Evolutionary conservation across 2,888 invertebrate species (phyloP).

Genomic region (Pseudolycoriella hygida): DNA sequence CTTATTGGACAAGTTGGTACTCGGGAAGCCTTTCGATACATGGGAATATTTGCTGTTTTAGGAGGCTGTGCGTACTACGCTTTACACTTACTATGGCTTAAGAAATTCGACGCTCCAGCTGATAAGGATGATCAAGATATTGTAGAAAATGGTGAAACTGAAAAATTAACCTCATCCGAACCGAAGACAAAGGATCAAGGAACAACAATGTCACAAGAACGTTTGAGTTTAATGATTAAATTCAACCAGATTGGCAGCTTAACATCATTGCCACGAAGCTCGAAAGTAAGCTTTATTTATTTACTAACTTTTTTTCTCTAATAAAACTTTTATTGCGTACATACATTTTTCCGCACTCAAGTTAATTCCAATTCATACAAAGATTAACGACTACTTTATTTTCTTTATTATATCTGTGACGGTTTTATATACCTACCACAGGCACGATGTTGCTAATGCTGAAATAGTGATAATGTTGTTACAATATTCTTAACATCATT

Average conservation of each 20-base stretch:
- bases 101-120: conserved; percentile 35
- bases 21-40: conserved; percentile 57
- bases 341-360: too few species aligned
- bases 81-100: conserved; percentile 53
- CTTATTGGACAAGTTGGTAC: conserved; percentile 60
- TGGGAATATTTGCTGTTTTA: conserved; percentile 55
- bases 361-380: too few species aligned
- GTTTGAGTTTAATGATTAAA: conserved; percentile 54
- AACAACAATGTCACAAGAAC: conserved; percentile 52
- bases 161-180: conserved; percentile 39
- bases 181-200: conserved; percentile 48
- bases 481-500: too few species aligned
- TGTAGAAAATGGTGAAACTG: conserved; percentile 39
- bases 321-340: not conserved
- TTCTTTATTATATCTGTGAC: too few species aligned
- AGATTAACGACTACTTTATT: too few species aligned
- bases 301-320: not conserved
- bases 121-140: conserved; percentile 19
- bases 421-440: too few species aligned
- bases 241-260: conserved; percentile 61
- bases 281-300: conserved; percentile 31
- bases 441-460: too few species aligned
- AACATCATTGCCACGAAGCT: conserved; percentile 48
- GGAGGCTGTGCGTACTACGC: conserved; percentile 53
- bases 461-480: too few species aligned